phyloP scores from a whole-genome alignment of 2,888 invertebrate species.

The Dynastes hyllus region DNA sequence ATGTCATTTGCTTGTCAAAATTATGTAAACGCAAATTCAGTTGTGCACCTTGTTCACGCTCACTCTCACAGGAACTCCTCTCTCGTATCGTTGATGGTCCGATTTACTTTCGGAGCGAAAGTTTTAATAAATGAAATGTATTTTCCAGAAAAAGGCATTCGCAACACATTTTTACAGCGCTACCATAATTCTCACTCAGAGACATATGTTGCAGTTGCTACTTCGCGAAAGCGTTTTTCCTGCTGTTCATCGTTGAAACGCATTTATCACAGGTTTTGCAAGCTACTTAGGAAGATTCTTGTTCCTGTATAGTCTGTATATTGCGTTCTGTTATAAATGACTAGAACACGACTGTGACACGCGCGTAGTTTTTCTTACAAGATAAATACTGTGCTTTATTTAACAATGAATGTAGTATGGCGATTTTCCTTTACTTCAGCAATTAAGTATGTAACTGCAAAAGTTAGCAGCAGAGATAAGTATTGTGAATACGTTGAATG shows the following conservation, averaged over 20 bases:
- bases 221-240: conserved; percentile 10
- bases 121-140: conserved; percentile 42
- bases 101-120: conserved; percentile 14
- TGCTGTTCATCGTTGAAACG: conserved; percentile 20
- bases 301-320: background rate
- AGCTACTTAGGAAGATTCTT: conserved; percentile 24
- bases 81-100: conserved; percentile 15
- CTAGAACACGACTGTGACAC: background rate
- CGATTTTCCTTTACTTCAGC: too few relatives aligned
- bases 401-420: too few relatives aligned
- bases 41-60: too few relatives aligned
- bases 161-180: conserved; percentile 33
- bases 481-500: too few relatives aligned
- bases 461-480: too few relatives aligned
- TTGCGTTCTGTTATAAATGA: conserved; percentile 7
- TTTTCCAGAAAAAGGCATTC: conserved; percentile 22
- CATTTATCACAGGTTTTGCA: conserved; percentile 37
- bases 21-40: too few relatives aligned
- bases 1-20: too few relatives aligned
- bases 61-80: background rate
- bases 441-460: too few relatives aligned
- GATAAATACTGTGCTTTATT: too few relatives aligned
- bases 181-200: conserved; percentile 33
- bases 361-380: too few relatives aligned
- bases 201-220: conserved; percentile 26